phyloP scores from a whole-genome alignment of 2,113 vertebrate genomes.

The Patagioenas fasciata region DNA sequence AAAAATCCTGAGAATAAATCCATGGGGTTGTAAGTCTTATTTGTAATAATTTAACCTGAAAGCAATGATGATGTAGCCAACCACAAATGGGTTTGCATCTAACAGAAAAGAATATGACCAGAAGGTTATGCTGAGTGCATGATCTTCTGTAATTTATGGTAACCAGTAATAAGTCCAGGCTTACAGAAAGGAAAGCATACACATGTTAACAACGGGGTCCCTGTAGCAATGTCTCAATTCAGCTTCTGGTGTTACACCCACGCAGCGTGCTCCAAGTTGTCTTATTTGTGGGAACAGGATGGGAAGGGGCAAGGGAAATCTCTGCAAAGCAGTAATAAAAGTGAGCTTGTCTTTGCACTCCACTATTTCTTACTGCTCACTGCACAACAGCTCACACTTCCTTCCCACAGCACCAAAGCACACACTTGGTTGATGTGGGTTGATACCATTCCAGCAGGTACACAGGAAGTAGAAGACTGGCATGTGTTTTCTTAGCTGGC shows the following conservation, averaged over 20 bases:
- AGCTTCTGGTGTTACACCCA: not conserved
- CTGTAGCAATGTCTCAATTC: not conserved
- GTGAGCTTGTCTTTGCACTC: not conserved
- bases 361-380: not conserved
- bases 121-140: not conserved
- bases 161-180: not conserved
- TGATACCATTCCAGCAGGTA: not conserved
- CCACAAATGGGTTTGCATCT: not conserved
- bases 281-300: not conserved
- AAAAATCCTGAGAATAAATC: not conserved
- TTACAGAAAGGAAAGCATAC: not conserved
- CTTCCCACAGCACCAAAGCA: not conserved
- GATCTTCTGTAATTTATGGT: slow-evolving; percentile 20
- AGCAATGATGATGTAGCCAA: not conserved
- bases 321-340: not conserved
- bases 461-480: not conserved
- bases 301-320: not conserved
- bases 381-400: not conserved
- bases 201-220: not conserved
- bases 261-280: not conserved
- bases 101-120: not conserved
- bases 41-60: not conserved
- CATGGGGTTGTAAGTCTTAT: not conserved
- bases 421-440: not conserved
- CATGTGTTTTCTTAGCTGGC: not conserved